Conservation (phyloP, 2,113 vertebrate species). For the Clinocottus analis region DNA sequence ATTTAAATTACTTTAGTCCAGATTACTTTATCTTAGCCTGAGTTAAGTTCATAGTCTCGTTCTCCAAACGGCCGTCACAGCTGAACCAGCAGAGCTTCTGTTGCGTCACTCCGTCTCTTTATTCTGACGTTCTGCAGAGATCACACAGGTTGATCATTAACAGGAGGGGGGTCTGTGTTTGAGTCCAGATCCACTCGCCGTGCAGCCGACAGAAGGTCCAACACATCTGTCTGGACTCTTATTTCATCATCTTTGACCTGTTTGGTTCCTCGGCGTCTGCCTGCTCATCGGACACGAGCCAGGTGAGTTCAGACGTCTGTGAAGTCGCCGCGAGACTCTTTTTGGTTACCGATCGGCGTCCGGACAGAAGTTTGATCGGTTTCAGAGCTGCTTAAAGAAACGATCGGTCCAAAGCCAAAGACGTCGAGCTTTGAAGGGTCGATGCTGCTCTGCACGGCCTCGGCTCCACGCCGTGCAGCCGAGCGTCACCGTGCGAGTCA, state of each 20-base stretch:
- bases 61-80: neutral
- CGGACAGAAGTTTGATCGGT: neutral
- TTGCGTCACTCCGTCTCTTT: neutral
- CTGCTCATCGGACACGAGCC: neutral
- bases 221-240: slow-evolving; percentile 37
- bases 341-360: neutral
- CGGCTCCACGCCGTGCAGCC: neutral
- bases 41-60: neutral
- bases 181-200: slow-evolving; percentile 34
- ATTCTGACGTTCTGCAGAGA: neutral
- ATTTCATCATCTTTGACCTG: slow-evolving; percentile 23
- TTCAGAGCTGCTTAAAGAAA: neutral
- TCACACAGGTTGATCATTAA: slow-evolving; percentile 58
- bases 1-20: no score
- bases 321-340: neutral
- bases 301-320: slow-evolving; percentile 45
- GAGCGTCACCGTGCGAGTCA: neutral
- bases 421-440: neutral
- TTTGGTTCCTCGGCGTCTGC: slow-evolving; percentile 6
- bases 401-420: neutral
- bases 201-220: slow-evolving; percentile 20
- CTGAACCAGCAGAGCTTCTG: no score
- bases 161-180: slow-evolving; percentile 32
- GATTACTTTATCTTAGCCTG: neutral
- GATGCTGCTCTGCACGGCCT: neutral